A percentile compares a stretch with the other conserved stretches of the same genome.
Evolutionary conservation across 2,113 vertebrate genomes (phyloP).

Genomic region (Microtus oregoni): DNA sequence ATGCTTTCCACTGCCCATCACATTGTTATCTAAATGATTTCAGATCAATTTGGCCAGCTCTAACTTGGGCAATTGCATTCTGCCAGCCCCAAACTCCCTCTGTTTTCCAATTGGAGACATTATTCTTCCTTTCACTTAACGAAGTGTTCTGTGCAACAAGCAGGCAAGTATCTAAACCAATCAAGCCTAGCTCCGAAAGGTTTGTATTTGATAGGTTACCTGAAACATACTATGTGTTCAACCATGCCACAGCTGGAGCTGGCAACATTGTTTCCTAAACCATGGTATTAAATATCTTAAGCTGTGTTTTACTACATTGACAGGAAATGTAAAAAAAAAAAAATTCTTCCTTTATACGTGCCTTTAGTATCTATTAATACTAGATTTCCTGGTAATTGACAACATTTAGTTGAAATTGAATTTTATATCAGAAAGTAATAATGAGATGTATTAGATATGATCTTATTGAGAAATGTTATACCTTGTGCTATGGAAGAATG

Average conservation of each 20-base stretch:
- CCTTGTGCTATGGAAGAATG: slow-evolving; percentile 36
- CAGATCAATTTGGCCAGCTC: slow-evolving; percentile 80
- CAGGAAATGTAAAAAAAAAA: slow-evolving; percentile 44
- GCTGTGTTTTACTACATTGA: slow-evolving; percentile 9
- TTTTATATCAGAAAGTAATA: slow-evolving; percentile 59
- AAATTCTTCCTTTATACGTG: background rate
- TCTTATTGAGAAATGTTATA: slow-evolving; percentile 32
- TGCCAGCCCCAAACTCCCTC: slow-evolving; percentile 76
- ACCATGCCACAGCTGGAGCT: slow-evolving; percentile 38
- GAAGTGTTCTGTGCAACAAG: slow-evolving; percentile 78
- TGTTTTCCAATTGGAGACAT: slow-evolving; percentile 79
- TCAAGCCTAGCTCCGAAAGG: slow-evolving; percentile 72
- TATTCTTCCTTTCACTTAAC: slow-evolving; percentile 82
- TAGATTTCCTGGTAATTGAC: slow-evolving; percentile 31
- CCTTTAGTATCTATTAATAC: slow-evolving; percentile 6
- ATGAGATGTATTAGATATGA: slow-evolving; percentile 36
- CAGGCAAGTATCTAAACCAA: slow-evolving; percentile 78
- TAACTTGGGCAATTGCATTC: slow-evolving; percentile 81
- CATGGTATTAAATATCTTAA: background rate
- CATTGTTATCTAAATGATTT: slow-evolving; percentile 81
- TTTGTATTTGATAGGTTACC: slow-evolving; percentile 58
- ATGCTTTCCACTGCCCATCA: slow-evolving; percentile 76
- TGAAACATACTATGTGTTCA: slow-evolving; percentile 34
- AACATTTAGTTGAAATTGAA: slow-evolving; percentile 52
- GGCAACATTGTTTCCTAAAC: slow-evolving; percentile 56